Conservation (phyloP, 2,888 invertebrate species). For the Lasius platythorax region DNA sequence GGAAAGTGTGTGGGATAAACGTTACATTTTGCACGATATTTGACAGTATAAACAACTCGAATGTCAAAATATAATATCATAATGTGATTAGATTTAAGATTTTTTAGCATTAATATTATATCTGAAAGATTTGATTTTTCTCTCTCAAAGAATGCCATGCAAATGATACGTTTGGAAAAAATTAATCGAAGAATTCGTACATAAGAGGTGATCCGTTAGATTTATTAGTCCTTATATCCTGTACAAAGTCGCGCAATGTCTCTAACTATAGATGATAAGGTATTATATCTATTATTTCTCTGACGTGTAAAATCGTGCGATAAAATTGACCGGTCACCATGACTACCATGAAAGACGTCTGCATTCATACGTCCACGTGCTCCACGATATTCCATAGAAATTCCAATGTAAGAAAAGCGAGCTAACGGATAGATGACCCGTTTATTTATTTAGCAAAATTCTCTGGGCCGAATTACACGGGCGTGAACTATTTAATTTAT, state of each 20-base stretch:
- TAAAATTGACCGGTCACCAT: conserved; percentile 57
- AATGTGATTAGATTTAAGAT: background rate
- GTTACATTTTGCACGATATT: background rate
- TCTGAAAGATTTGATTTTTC: background rate
- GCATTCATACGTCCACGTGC: conserved; percentile 13
- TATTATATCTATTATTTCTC: conserved; percentile 47
- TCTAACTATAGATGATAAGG: background rate
- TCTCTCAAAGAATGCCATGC: background rate
- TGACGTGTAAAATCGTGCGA: conserved; percentile 42
- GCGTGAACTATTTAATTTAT: background rate
- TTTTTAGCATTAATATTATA: background rate
- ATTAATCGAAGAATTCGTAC: background rate
- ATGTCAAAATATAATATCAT: background rate
- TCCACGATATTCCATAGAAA: conserved; percentile 24
- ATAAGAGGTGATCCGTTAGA: background rate
- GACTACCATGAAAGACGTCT: conserved; percentile 49
- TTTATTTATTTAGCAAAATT: conserved; percentile 17
- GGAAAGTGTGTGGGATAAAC: background rate
- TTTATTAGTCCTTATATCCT: background rate
- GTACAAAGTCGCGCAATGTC: background rate
- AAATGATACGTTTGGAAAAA: background rate
- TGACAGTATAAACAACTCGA: background rate
- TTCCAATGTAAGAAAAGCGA: conserved; percentile 20
- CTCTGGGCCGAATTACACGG: background rate
- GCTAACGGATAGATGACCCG: background rate